Percentiles rank a stretch among this genome's conserved stretches.
Conservation (phyloP, 2,797 vertebrate species). For the Amazona finschi region DNA sequence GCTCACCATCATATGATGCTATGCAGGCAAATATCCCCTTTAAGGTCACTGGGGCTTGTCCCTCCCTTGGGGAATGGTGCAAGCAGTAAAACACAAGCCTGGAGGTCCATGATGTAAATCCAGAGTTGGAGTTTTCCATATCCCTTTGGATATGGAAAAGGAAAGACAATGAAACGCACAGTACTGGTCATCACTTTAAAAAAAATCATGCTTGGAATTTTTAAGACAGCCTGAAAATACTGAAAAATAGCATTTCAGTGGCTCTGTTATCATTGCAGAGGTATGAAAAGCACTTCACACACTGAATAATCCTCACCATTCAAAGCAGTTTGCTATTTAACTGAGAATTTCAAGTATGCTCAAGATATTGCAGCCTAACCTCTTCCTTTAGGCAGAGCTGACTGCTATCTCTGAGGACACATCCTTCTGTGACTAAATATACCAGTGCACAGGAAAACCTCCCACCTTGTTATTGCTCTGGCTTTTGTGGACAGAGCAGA, state of each 20-base stretch:
- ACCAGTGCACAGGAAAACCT: neutral
- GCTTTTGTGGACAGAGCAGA: neutral
- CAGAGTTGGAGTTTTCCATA: neutral
- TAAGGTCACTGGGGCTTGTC: neutral
- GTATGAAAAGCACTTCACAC: neutral
- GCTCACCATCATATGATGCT: accelerated
- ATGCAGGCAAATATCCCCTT: neutral
- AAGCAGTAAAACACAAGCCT: neutral
- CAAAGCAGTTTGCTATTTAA: neutral
- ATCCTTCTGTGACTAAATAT: neutral
- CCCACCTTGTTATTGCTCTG: neutral
- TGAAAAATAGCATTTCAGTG: neutral
- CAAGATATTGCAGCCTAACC: neutral
- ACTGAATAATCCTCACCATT: neutral
- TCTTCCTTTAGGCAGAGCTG: neutral
- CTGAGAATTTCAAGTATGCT: neutral
- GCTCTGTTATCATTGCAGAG: neutral
- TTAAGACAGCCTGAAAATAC: neutral
- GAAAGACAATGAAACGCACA: neutral
- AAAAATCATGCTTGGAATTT: neutral
- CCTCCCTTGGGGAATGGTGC: neutral
- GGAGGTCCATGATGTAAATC: neutral
- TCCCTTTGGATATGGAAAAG: neutral
- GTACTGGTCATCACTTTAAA: neutral
- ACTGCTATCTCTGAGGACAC: neutral